Evolutionary conservation across 2,888 invertebrate species (phyloP).

Genomic region (Zaprionus bogoriensis): DNA sequence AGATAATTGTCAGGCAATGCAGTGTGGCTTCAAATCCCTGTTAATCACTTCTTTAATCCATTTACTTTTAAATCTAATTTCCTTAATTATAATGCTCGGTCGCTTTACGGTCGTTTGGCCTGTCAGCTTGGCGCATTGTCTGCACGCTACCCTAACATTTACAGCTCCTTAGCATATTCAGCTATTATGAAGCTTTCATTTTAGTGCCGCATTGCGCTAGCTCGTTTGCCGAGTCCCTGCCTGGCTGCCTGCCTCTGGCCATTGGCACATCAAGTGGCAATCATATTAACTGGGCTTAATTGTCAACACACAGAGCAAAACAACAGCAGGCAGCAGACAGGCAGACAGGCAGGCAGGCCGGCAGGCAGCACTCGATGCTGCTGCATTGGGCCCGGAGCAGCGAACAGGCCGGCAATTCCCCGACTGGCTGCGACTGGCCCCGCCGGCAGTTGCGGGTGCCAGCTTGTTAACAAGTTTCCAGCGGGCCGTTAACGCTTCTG

Average conservation of each 20-base stretch:
- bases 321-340: conserved; percentile 2
- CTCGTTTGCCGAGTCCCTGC: conserved; percentile 36
- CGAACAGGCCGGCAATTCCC: conserved; percentile 28
- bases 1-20: no score
- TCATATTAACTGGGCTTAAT: conserved; percentile 73
- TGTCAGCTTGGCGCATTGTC: not conserved
- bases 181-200: conserved; percentile 30
- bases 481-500: conserved; percentile 46
- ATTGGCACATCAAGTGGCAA: conserved; percentile 73
- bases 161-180: not conserved
- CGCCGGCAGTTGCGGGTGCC: conserved; percentile 57
- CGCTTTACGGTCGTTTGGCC: not conserved
- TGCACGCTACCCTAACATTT: not conserved
- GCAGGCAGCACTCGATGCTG: not conserved
- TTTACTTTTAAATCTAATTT: not conserved
- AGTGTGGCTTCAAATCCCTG: no score
- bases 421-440: conserved; percentile 21
- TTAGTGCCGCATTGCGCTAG: conserved; percentile 60
- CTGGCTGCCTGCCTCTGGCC: not conserved
- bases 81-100: not conserved
- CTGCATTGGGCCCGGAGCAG: conserved; percentile 1
- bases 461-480: conserved; percentile 72
- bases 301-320: conserved; percentile 60
- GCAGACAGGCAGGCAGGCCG: not conserved
- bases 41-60: no score